Evolutionary conservation across 35 echinoderm and acorn worm genomes (phyloP), one percentile per base, ranked within the genome.

Genomic region (Apostichopus parvimensis): DNA sequence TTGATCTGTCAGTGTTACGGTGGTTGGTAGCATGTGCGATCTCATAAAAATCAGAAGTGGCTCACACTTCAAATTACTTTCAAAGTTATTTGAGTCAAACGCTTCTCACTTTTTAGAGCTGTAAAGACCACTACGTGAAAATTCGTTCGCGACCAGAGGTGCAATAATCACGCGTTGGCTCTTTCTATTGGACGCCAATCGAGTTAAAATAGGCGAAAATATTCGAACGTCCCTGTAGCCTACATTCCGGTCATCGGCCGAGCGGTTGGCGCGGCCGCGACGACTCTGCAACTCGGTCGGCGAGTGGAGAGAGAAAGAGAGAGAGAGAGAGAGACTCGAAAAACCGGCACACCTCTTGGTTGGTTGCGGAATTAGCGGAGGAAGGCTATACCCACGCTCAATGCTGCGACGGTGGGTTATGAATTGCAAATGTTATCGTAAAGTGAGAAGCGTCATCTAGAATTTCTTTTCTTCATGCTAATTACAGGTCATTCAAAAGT

Each of bases 221-320:
- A 34, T 53, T 53, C 6, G 24, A 80, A 80, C 26, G 78, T 80
- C 24, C 78, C 78, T 80, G 24, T 80, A 80, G 78, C 78, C 78
- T 80, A 80, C 78, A 80, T 80, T 80, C 78, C 78, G 78, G 78
- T 80, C 78, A 80, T 80, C 78, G 78, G 78, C 78, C 78, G 78
- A 26, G 78, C 24, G 78, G 78, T 34, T 80, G 78, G 78, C 21
- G 17, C 78, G 78, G 25, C 21, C 24, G 78, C 78, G 78, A 80
- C 78, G 26, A 34, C 45, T 52, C 28, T 17, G 22, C 78, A 80
- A 80, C 28, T 80, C 78, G 78, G 78, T 80, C 78, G 78, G 78
- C 28, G 73, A 80, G 8, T 7, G 78, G 25, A 45, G 78, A 80
- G 24, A 80, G 24, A 52, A 26, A 80, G 8, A 80, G 78, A 45